phyloP scores from a whole-genome alignment of 2,888 invertebrate species.

The Mongoloraphidia duomilia region DNA sequence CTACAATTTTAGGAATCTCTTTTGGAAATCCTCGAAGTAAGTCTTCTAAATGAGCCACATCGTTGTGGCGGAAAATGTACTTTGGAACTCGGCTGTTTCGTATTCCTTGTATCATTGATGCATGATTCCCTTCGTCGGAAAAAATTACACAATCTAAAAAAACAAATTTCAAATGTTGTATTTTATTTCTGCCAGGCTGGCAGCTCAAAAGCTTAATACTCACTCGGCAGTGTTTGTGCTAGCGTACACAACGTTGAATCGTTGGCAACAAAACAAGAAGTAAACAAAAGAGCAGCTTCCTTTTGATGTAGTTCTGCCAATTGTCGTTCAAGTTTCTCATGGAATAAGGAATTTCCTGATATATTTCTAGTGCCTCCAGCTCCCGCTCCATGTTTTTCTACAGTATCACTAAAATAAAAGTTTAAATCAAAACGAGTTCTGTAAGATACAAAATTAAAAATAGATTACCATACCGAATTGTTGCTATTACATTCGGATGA shows the following conservation, averaged over 20 bases:
- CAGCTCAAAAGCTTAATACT: conserved; percentile 1
- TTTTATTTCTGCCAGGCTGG: too few relatives aligned
- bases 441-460: too few relatives aligned
- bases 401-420: conserved; percentile 39
- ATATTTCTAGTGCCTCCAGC: conserved; percentile 96
- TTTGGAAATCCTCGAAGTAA: conserved; percentile 57
- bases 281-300: conserved; percentile 81
- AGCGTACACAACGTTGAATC: conserved; percentile 90
- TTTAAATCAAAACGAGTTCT: too few relatives aligned
- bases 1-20: conserved; percentile 82
- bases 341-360: conserved; percentile 85
- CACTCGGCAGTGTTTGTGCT: conserved; percentile 69
- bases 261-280: conserved; percentile 94
- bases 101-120: conserved; percentile 97
- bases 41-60: conserved; percentile 69
- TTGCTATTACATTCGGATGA: conserved; percentile 70
- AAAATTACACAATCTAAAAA: conserved; percentile 68
- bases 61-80: conserved; percentile 90
- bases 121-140: conserved; percentile 94
- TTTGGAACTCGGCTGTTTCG: conserved; percentile 83
- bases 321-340: conserved; percentile 73
- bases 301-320: conserved; percentile 80
- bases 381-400: conserved; percentile 77
- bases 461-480: conserved; percentile 42
- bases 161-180: neutral